Base-by-base conservation (phyloP, 2,797 vertebrate genomes). In the Echiichthys vipera region DNA sequence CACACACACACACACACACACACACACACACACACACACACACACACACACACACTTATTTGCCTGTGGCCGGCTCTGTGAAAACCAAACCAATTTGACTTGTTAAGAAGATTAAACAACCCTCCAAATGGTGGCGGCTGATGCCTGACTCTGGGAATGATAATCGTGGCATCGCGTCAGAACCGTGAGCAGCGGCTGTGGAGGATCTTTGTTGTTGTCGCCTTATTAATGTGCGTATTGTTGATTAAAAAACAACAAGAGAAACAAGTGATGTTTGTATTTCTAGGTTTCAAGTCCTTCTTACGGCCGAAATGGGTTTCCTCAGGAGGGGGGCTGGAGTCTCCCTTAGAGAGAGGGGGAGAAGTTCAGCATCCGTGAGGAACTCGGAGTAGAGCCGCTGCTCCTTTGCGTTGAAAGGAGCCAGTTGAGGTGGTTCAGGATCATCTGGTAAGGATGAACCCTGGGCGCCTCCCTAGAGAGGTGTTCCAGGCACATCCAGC, bases 31-130 rank as follows among this genome's bases (percentile, higher is more conserved):
- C 27, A 65, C 34, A 49, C 14, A 34, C 36, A 65, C 62, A 47
- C 50, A 22, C 13, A 27, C 10, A 34, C 40, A 29, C n/a, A 18
- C 17, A 17, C 50, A 14, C 14, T n/a, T 5, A 14, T 14, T 36
- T 36, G 34, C 12, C 34, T 36, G 34, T 5, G 34, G 34, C 34
- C 11, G 34, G 34, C 34, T 27, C 12, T 5, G 14, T 43, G 18
- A 25, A 7, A 24, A 36, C n/a, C n/a, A n/a, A 66, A 50, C 20
- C 14, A 42, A 46, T 65, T 59, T 9, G 12, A 27, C 13, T 20
- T 58, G 59, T 66, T 10, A 34, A n/a, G 25, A 59, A 12, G 5
- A 59, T 20, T 65, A 69, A 9, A 46, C n/a, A 64, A 45, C 8
- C 18, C 34, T 62, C 40, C 3, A 43, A 72, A 39, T 37, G 18